These are phyloP conservation scores for Epinephelus moara DNA, from an alignment of 2,113 vertebrate genomes.

Conservation along the genomic window DNA sequence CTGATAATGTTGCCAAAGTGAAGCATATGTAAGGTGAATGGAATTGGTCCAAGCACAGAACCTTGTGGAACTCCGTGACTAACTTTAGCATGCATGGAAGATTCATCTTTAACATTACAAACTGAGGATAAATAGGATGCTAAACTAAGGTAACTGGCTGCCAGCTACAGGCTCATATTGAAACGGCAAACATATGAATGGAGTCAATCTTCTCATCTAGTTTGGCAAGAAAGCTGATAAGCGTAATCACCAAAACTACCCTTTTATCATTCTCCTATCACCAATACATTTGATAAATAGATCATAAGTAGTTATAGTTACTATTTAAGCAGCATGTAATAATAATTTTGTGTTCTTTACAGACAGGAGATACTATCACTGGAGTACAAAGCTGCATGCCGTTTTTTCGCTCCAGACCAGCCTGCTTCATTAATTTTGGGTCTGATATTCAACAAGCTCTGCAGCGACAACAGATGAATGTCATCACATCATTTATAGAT, in stretches of 20 bases:
- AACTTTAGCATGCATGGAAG: too few species aligned
- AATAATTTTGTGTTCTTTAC: conserved; percentile 18
- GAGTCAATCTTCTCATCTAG: neutral
- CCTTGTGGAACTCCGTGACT: too few species aligned
- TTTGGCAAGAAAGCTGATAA: neutral
- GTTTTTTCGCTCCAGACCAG: conserved; percentile 90
- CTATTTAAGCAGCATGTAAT: neutral
- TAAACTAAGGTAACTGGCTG: too few species aligned
- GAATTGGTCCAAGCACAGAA: too few species aligned
- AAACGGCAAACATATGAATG: neutral
- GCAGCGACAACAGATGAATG: conserved; percentile 91
- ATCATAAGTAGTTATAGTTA: neutral
- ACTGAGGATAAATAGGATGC: too few species aligned
- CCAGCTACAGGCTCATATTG: neutral
- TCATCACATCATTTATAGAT: conserved; percentile 92
- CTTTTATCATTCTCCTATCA: neutral
- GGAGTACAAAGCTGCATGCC: conserved; percentile 83
- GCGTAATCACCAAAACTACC: neutral
- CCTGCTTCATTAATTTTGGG: conserved; percentile 75
- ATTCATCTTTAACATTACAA: too few species aligned
- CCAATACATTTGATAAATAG: neutral
- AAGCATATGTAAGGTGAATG: too few species aligned
- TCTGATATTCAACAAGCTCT: conserved; percentile 26
- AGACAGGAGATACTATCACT: conserved; percentile 78
- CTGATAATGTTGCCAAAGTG: too few species aligned